Conservation (phyloP, 2,797 vertebrate species). For the Ara ararauna region DNA sequence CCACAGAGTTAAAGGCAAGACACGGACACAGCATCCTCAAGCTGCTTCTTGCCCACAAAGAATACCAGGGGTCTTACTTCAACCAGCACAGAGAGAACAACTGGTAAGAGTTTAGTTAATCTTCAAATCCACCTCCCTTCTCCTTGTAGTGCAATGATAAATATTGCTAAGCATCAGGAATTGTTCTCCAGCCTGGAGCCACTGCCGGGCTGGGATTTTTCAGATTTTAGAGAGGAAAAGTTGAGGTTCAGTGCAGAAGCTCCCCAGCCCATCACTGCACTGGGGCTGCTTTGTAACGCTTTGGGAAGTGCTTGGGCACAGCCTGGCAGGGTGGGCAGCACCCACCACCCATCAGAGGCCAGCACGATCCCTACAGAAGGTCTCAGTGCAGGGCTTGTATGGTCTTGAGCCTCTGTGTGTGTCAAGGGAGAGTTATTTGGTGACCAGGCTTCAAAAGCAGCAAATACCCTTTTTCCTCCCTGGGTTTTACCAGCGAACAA, state of each 20-base stretch:
- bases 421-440: not conserved
- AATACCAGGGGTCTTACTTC: not conserved
- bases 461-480: not conserved
- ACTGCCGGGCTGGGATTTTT: not conserved
- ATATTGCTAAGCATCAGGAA: not conserved
- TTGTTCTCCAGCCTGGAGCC: not conserved
- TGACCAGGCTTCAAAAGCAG: not conserved
- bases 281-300: not conserved
- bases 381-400: not conserved
- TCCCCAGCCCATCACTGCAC: not conserved
- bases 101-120: not conserved
- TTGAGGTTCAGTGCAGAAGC: not conserved
- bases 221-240: not conserved
- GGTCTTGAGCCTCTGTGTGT: not conserved
- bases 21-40: not conserved
- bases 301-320: not conserved
- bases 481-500: not conserved
- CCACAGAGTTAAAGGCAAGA: not conserved
- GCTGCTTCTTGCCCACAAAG: not conserved
- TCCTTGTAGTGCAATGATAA: not conserved
- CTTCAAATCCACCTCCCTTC: not conserved
- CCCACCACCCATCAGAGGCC: not conserved
- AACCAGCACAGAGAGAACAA: not conserved
- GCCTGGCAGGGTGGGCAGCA: not conserved
- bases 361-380: fast-evolving